These are phyloP conservation scores for Eudyptes chrysolophus DNA, from an alignment of 2,113 vertebrate species.

Conservation along the genomic window DNA sequence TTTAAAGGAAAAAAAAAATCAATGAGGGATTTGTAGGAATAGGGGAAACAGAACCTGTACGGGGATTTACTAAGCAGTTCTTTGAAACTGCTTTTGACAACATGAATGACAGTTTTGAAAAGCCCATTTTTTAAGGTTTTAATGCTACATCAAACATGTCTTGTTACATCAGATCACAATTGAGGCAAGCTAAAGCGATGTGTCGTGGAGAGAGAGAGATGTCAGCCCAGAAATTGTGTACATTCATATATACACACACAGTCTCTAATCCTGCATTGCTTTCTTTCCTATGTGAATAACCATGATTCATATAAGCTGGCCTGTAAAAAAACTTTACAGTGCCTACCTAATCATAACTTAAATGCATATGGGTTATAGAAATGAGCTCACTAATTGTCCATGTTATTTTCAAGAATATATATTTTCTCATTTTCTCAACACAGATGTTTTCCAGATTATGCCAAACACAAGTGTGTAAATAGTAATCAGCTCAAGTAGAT, in stretches of 20 bases:
- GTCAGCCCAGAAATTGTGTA: not conserved
- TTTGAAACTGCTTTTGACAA: constrained; percentile 52
- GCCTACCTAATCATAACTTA: not conserved
- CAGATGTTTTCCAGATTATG: not conserved
- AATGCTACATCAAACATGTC: constrained; percentile 61
- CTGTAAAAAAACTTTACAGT: not conserved
- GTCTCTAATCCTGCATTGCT: not conserved
- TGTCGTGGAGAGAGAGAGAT: not conserved
- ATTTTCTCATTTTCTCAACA: not conserved
- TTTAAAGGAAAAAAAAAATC: not conserved
- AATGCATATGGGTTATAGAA: not conserved
- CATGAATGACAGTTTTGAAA: constrained; percentile 55
- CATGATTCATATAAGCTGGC: not conserved
- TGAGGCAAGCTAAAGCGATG: constrained; percentile 39
- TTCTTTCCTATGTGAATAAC: not conserved
- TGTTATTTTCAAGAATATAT: not conserved
- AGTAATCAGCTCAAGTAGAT: not conserved
- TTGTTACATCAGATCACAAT: constrained; percentile 48
- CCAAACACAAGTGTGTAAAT: not conserved
- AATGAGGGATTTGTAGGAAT: not conserved
- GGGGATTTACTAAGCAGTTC: not conserved
- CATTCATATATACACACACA: not conserved
- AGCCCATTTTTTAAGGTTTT: constrained; percentile 48
- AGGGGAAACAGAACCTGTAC: not conserved
- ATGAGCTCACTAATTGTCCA: not conserved